Evolutionary conservation across 2,888 invertebrate genomes (phyloP), one percentile per base, ranked within the genome.

Genomic region (Stenodera caucasica): DNA sequence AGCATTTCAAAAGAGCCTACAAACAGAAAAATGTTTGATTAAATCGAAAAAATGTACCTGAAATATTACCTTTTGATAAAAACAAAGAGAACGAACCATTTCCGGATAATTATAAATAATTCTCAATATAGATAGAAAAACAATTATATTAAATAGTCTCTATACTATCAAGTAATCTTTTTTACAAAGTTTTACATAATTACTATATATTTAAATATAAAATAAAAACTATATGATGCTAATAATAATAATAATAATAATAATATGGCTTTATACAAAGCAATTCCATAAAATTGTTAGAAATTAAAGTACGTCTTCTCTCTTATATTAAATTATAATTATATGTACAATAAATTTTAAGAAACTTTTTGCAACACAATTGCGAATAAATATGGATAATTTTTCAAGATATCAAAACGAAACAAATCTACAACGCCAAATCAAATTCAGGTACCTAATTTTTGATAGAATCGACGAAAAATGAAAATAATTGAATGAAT

Each of bases 221-320:
- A 45, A 45, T 45, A 21, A 45, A 23, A 23, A 23, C n/a, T 45
- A 23, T 45, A n/a, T 40, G 26, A 26, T 26, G 5, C 5, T 5
- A 26, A 26, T 26, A 15, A 14, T 40, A 18, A 21, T 40, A 14
- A 15, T 37, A 37, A 15, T 18, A 40, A 2, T 40, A 45, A 45
- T 18, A 40, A 21, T 45, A 21, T 45, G 23, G 45, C 45, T 45
- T 45, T 45, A 23, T 45, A 45, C 45, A 45, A 45, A 45, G 45
- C 45, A 21, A 45, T 45, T 12, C 23, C 45, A 12, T 9, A 3
- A 45, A 45, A 21, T 45, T 12, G 11, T 9, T 45, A n/a, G 23
- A 45, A 45, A 45, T 45, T 45, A 45, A 45, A 45, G 45, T 45
- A 45, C 45, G 2, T 45, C 21, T 2, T 23, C 4, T 23, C 2